Conservation (phyloP, 2,888 invertebrate genomes). For the Drosophila meridionalis region DNA sequence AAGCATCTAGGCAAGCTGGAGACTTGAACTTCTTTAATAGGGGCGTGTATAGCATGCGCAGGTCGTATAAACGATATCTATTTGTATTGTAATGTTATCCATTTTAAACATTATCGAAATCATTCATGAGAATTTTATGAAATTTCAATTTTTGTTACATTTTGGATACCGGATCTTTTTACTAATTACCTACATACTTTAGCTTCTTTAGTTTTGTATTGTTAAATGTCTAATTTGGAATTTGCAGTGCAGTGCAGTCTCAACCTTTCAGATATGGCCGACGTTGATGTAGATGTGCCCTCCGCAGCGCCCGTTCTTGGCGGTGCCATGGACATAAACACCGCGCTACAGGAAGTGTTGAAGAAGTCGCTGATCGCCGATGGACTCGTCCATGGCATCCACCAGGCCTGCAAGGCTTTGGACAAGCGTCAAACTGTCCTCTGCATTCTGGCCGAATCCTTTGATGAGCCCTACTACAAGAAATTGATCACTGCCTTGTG, state of each 20-base stretch:
- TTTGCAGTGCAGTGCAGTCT: slow-evolving; percentile 82
- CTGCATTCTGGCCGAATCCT: slow-evolving; percentile 98
- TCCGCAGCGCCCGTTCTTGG: slow-evolving; percentile 88
- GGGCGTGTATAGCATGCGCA: no score
- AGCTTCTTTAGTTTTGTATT: no score
- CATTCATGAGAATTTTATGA: no score
- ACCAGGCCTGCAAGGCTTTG: slow-evolving; percentile 98
- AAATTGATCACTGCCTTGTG: slow-evolving; percentile 98
- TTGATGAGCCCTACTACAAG: slow-evolving; percentile 98
- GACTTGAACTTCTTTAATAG: no score
- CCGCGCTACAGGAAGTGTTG: slow-evolving; percentile 97
- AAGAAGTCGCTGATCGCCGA: slow-evolving; percentile 98
- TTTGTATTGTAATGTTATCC: no score
- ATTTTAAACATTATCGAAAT: no score
- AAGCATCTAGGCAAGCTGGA: no score
- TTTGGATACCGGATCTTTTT: no score
- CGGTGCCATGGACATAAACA: slow-evolving; percentile 96
- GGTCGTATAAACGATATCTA: no score
- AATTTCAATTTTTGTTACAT: no score
- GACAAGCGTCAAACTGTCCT: slow-evolving; percentile 99
- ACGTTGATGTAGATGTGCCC: slow-evolving; percentile 92
- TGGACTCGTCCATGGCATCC: slow-evolving; percentile 97
- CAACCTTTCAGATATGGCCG: slow-evolving; percentile 89
- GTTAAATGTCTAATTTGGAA: background rate
- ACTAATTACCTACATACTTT: no score